Evolutionary conservation across 2,888 invertebrate genomes (phyloP).

Genomic region (Hybos culiciformis): DNA sequence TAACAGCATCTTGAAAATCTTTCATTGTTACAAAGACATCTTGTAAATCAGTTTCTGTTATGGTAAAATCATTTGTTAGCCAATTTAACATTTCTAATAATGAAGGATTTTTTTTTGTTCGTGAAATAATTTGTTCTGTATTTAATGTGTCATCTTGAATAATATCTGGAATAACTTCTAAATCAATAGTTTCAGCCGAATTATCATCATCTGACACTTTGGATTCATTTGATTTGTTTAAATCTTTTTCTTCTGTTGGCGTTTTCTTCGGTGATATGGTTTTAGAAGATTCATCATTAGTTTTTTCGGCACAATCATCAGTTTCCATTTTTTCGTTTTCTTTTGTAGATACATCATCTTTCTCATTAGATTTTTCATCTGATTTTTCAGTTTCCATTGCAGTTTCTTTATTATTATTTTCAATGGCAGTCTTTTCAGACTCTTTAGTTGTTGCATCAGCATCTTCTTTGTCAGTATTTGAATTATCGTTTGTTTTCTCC

Average conservation of each 20-base stretch:
- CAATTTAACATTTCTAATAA: conserved; percentile 48
- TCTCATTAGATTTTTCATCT: conserved; percentile 11
- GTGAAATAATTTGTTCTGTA: conserved; percentile 11
- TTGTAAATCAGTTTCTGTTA: conserved; percentile 47
- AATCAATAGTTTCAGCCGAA: background rate
- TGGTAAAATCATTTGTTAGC: conserved; percentile 50
- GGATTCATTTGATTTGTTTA: background rate
- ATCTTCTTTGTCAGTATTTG: conserved; percentile 10
- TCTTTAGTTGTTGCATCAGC: conserved; percentile 18
- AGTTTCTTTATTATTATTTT: conserved; percentile 10
- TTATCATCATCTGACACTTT: background rate
- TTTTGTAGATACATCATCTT: conserved; percentile 6
- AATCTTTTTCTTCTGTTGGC: conserved; percentile 4
- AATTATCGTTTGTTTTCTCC: conserved; percentile 3
- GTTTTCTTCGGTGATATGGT: background rate
- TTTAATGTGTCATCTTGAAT: conserved; percentile 14
- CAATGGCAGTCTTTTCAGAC: conserved; percentile 19
- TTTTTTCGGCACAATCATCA: background rate
- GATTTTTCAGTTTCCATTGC: conserved; percentile 15
- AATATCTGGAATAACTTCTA: background rate
- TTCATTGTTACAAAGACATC: conserved; percentile 54
- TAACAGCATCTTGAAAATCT: conserved; percentile 66
- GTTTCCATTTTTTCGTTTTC: conserved; percentile 1
- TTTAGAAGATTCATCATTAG: background rate
- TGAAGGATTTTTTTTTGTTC: conserved; percentile 20